These are phyloP conservation scores for Pitta sordida DNA, from an alignment of 2,113 vertebrate genomes.

Conservation along the genomic window DNA sequence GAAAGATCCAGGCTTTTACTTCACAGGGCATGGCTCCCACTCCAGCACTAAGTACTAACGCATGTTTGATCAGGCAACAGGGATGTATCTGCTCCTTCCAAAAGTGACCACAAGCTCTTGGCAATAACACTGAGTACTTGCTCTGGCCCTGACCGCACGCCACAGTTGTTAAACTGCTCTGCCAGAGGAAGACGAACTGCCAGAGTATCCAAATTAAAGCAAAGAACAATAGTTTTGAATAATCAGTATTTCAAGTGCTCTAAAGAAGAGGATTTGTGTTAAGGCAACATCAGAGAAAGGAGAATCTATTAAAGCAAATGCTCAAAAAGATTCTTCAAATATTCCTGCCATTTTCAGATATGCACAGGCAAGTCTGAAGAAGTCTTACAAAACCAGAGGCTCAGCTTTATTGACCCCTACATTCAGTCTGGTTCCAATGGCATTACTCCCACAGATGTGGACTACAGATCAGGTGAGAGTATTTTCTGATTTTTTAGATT, in stretches of 20 bases:
- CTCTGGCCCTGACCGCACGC: slow-evolving; percentile 24
- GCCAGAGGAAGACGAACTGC: slow-evolving; percentile 25
- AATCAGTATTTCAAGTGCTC: background rate
- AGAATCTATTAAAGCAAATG: background rate
- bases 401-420: background rate
- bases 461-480: background rate
- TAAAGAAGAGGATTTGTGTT: background rate
- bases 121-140: slow-evolving; percentile 49
- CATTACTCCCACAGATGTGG: background rate
- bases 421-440: background rate
- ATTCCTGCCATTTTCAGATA: background rate
- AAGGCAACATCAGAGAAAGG: background rate
- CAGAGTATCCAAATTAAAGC: background rate
- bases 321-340: background rate
- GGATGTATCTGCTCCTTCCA: slow-evolving; percentile 42
- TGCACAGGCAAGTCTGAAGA: background rate
- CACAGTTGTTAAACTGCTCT: background rate
- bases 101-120: slow-evolving; percentile 59
- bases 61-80: slow-evolving; percentile 48
- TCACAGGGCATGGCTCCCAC: background rate
- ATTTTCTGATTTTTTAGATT: background rate
- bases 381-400: background rate
- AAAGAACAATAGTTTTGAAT: background rate
- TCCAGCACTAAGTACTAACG: background rate
- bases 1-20: background rate